Evolutionary conservation across 1,140 invertebrate species (phyloP), one percentile per base, ranked within the genome.

Genomic region (Aphaenogaster rudis): DNA sequence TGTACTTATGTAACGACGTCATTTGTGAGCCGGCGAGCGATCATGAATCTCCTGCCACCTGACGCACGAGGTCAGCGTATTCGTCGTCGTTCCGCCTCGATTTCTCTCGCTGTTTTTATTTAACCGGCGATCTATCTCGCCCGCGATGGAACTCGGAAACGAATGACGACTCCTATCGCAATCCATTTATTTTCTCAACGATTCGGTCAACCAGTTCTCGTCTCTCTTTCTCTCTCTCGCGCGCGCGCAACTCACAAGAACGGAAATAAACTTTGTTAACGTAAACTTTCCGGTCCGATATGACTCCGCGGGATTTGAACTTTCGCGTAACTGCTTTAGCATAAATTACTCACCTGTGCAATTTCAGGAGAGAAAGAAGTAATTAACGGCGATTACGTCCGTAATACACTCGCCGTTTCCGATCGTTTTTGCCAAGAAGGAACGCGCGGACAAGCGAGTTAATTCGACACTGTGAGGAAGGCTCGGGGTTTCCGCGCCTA

Each of bases 1-100:
- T 81, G 90, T 91, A 90, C 91, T 90, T 91, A 90, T 72, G 82
- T 92, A 92, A 92, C 82, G 88, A 91, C 82, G 86, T 91, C 88
- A 79, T 92, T 92, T 90, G 90, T 54, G 86, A 88, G 36, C 67
- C 63, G 80, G 91, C 88, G 63, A 61, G 50, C 74, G 69, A 81
- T 57, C 90, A 90, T 90, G 91, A 91, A 90, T 92, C 88, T 91
- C 84, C 50, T 45, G 74, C 66, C 88, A 91, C 86, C 80, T 88
- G 86, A 91, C 86, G 86, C 80, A 71, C 61, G 57, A 45, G 88
- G 80, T 90, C 89, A 91, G 86, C 79, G 63, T 63, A 59, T 79
- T 86, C 57, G 33, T 59, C 77, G 48, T 87, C 88, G 79, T 77
- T 88, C 54, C 57, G 57, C 80, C 50, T 39, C 80, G 57, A 80